Evolutionary conservation across 2,888 invertebrate species (phyloP).

Genomic region (Rhagonycha lutea): DNA sequence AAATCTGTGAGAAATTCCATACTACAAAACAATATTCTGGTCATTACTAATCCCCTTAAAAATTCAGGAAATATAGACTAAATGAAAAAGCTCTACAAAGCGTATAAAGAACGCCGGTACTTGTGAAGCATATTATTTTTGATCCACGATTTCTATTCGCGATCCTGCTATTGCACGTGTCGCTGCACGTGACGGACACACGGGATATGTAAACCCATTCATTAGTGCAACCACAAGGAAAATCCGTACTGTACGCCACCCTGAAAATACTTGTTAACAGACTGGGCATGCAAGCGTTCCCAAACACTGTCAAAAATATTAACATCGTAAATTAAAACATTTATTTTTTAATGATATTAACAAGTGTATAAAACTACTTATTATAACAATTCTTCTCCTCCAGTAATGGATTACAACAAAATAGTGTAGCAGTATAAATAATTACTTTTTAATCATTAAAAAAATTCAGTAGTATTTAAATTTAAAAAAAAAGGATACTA

Average conservation of each 20-base stretch:
- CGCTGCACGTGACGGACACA: slow-evolving; percentile 53
- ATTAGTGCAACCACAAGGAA: slow-evolving; percentile 57
- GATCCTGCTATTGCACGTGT: slow-evolving; percentile 44
- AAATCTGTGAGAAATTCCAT: slow-evolving; percentile 24
- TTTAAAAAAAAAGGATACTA: no score
- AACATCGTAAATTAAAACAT: neutral
- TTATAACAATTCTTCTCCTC: neutral
- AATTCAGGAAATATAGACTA: slow-evolving; percentile 38
- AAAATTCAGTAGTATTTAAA: no score
- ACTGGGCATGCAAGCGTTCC: slow-evolving; percentile 13
- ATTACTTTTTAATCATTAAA: no score
- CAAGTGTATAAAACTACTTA: neutral
- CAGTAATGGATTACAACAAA: neutral
- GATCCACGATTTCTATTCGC: slow-evolving; percentile 50
- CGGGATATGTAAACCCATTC: slow-evolving; percentile 57
- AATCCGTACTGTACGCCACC: slow-evolving; percentile 41
- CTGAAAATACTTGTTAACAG: slow-evolving; percentile 15
- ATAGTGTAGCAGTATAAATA: neutral
- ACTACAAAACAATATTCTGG: slow-evolving; percentile 22
- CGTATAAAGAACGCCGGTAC: slow-evolving; percentile 45
- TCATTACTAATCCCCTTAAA: slow-evolving; percentile 27
- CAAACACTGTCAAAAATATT: slow-evolving; percentile 4
- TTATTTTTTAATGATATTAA: neutral
- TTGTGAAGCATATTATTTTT: slow-evolving; percentile 53
- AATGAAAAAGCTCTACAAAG: slow-evolving; percentile 39